Base-by-base conservation (phyloP, 2,113 vertebrate genomes). In the Gymnarchus niloticus region DNA sequence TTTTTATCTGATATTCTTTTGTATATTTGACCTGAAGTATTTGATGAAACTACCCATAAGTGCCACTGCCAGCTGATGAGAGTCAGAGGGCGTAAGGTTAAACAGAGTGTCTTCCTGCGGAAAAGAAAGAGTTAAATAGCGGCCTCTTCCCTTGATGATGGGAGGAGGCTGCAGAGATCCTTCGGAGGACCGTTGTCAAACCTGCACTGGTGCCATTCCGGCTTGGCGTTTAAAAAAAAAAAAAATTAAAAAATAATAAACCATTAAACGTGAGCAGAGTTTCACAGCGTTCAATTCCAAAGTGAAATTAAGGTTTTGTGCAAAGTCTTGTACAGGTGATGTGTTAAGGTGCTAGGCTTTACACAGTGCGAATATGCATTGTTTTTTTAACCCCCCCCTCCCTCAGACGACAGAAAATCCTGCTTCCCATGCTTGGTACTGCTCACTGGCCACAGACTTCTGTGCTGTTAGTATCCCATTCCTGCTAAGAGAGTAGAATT, bases 271-370 rank as follows among this genome's bases (percentile, higher is more conserved):
- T 86, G 84, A 88, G 90, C 91, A 90, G 89, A 93, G 94, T 95
- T 97, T 97, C 96, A 97, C 97, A 98, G 97, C 96, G 96, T 95
- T 94, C 92, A 90, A 94, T 94, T 93, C 92, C 93, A 92, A 92
- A 91, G 92, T 94, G 93, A 88, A 92, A 95, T 91, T 94, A 93
- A 92, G 76, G 90, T 94, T 92, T 92, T 93, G 95, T 97, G 96
- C 95, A 95, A 98, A 96, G 94, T 94, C 93, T 93, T 93, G 91
- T 88, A 92, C 89, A 93, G 92, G 94, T 94, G 93, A 92, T 46
- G 91, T 91, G 88, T 93, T 92, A 94, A 91, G 91, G 90, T 93
- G 90, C 80, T 91, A 95, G 92, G 92, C 90, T 94, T 95, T 95
- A 93, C 93, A 96, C 94, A 95, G 96, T 96, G 95, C 95, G 95